phyloP scores from a whole-genome alignment of 2,888 invertebrate genomes.

The Pristionchus mayeri region DNA sequence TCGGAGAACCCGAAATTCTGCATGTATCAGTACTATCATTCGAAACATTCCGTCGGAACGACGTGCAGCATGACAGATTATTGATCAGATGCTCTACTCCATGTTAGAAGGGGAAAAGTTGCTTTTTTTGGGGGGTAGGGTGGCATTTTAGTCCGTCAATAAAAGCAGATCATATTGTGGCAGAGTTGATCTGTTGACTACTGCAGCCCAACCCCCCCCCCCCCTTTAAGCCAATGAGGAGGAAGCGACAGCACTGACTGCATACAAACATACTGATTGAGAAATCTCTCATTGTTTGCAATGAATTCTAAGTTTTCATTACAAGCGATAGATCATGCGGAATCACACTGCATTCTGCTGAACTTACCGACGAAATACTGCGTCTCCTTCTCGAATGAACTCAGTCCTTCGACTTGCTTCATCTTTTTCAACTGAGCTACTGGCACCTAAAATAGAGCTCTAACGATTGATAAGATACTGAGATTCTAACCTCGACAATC shows the following conservation, averaged over 20 bases:
- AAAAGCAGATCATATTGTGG: not conserved
- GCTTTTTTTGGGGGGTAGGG: not conserved
- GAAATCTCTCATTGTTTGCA: no score
- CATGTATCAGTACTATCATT: no score
- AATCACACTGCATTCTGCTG: no score
- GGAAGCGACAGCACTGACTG: no score
- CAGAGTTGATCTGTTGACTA: not conserved
- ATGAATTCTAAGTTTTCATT: no score
- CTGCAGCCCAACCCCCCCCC: no score
- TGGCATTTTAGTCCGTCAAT: not conserved
- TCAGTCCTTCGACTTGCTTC: slow-evolving; percentile 67
- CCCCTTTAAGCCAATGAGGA: no score
- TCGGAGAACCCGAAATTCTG: no score
- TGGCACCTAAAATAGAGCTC: not conserved
- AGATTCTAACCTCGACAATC: slow-evolving; percentile 4
- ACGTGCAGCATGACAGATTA: not conserved
- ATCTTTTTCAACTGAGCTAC: slow-evolving; percentile 52
- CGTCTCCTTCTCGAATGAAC: slow-evolving; percentile 70
- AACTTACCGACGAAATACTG: slow-evolving; percentile 73
- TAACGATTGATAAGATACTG: no score
- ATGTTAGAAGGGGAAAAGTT: not conserved
- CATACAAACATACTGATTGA: no score
- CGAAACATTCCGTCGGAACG: slow-evolving; percentile 4
- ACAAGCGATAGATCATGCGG: no score
- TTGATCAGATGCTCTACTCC: not conserved